Base-by-base conservation (phyloP, 1,140 invertebrate species). In the Phocides pigmalion region DNA sequence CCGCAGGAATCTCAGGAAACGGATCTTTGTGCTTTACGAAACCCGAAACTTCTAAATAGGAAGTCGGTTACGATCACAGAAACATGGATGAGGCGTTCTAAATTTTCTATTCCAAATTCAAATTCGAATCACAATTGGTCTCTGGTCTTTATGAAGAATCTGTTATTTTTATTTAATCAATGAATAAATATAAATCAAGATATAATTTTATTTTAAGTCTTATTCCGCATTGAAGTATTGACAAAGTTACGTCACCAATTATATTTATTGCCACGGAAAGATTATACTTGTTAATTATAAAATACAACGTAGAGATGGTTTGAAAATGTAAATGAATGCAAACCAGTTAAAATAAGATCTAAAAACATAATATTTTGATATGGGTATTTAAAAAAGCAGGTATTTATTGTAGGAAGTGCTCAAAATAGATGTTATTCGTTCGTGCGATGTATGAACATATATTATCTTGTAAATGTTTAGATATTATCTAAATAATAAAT, bases 31-130 rank as follows among this genome's bases (percentile, higher is more conserved):
- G 66, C 66, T 79, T 77, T 77, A 64, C 74, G 71, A 87, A 87
- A 82, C 72, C 65, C 79, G 73, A 85, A 87, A 85, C 73, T 81
- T 87, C 81, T 84, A 83, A 80, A 67, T 80, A 80, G 80, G 81
- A 87, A 82, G 73, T 76, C 62, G 39, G 47, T 54, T 53, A 35
- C 53, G 47, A 70, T 66, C 0, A 66, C 73, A 76, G 67, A n/a
- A n/a, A n/a, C 54, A 15, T 74, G 75, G 76, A 78, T 64, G 42
- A 28, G 66, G 39, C 35, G 42, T 58, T 49, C 56, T 44, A 8
- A 50, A 3, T 59, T n/a, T 37, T 35, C 4, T 32, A 62, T 47
- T 0, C 6, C 2, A 12, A 51, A 1, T 42, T 42, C 28, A 56
- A 11, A 16, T 15, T 20, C 12, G 37, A 25, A 54, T 20, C n/a